Percentiles rank a stretch among this genome's conserved stretches.
These are phyloP conservation scores for Kobus ellipsiprymnus DNA, from an alignment of 2,113 vertebrate species.

Conservation along the genomic window DNA sequence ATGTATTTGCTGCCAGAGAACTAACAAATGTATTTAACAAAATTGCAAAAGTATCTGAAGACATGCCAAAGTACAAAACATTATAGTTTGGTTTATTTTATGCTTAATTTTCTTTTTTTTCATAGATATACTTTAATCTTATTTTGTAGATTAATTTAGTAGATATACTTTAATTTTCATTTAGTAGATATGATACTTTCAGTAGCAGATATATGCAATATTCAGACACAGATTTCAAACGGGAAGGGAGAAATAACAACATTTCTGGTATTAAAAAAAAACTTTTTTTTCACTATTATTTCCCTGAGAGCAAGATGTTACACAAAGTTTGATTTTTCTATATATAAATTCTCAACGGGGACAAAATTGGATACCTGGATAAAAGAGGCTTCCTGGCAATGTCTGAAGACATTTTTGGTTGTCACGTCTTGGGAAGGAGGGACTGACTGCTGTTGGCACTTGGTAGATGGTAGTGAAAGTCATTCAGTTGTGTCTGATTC, in stretches of 20 bases:
- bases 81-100: not conserved
- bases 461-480: not conserved
- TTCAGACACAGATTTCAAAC: not conserved
- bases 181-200: not conserved
- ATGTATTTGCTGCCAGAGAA: not conserved
- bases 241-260: not conserved
- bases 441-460: not conserved
- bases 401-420: not conserved
- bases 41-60: not conserved
- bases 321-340: not conserved
- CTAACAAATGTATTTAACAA: not conserved
- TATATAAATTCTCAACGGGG: not conserved
- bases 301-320: not conserved
- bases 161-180: not conserved
- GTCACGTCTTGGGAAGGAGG: not conserved
- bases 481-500: not conserved
- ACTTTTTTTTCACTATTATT: not conserved
- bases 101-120: constrained; percentile 3
- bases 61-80: not conserved
- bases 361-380: not conserved
- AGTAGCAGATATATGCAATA: not conserved
- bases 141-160: not conserved
- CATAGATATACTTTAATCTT: not conserved
- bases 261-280: not conserved
- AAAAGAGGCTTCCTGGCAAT: not conserved